phyloP scores from a whole-genome alignment of 2,888 invertebrate species.

The Caenorhabditis sinica region DNA sequence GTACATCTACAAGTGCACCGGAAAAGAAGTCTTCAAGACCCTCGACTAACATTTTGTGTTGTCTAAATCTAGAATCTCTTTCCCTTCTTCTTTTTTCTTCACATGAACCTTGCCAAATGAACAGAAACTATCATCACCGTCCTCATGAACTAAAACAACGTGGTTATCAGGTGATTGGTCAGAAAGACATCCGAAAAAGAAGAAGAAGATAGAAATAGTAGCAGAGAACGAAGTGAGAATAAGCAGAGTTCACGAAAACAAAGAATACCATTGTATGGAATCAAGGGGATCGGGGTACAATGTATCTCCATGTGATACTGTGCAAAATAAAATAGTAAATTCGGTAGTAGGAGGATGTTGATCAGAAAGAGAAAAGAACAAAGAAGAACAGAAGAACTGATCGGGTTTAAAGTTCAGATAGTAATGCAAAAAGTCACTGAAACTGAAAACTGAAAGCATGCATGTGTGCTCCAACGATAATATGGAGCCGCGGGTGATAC shows the following conservation, averaged over 20 bases:
- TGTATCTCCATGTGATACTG: conserved; percentile 34
- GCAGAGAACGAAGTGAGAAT: conserved; percentile 13
- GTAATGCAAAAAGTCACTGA: not conserved
- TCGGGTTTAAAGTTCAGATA: not conserved
- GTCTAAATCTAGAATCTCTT: conserved; percentile 21
- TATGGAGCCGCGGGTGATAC: too few relatives aligned
- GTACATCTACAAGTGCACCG: conserved; percentile 80
- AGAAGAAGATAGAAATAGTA: conserved; percentile 1
- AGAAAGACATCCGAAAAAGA: not conserved
- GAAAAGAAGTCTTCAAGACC: conserved; percentile 82
- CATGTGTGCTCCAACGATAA: too few relatives aligned
- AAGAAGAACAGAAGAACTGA: not conserved
- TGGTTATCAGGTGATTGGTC: conserved; percentile 36
- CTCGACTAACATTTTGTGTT: conserved; percentile 51
- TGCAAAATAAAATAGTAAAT: conserved; percentile 28
- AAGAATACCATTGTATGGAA: conserved; percentile 9
- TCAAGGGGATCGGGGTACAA: conserved; percentile 29
- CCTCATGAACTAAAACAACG: conserved; percentile 27
- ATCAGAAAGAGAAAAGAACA: too few relatives aligned
- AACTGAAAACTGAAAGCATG: not conserved
- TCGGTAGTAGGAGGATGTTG: not conserved
- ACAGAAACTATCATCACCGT: conserved; percentile 14
- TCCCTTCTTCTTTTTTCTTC: conserved; percentile 19
- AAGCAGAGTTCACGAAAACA: conserved; percentile 38
- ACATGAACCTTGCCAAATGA: conserved; percentile 13